phyloP scores from a whole-genome alignment of 2,113 vertebrate genomes.

The Heteronetta atricapilla region DNA sequence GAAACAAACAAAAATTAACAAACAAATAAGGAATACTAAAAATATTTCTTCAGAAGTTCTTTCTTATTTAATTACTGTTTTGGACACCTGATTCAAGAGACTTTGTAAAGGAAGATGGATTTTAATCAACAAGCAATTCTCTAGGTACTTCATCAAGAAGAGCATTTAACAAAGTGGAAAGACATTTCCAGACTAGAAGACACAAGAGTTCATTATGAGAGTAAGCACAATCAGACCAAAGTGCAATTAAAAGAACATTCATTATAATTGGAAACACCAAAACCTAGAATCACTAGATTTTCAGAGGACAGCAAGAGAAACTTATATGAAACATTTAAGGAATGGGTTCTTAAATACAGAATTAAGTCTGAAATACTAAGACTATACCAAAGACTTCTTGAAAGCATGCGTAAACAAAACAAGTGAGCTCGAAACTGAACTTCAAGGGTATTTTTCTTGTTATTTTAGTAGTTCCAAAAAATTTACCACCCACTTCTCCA shows the following conservation, averaged over 20 bases:
- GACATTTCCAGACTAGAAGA: slow-evolving; percentile 44
- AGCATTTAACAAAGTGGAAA: slow-evolving; percentile 52
- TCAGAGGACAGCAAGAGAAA: neutral
- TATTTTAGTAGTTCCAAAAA: neutral
- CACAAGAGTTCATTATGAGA: slow-evolving; percentile 26
- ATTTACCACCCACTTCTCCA: neutral
- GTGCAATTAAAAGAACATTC: slow-evolving; percentile 23
- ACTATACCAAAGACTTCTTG: neutral
- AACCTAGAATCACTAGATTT: slow-evolving; percentile 25
- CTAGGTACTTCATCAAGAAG: slow-evolving; percentile 51
- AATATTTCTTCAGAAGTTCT: slow-evolving; percentile 16
- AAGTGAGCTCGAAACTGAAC: neutral
- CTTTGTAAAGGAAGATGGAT: slow-evolving; percentile 12
- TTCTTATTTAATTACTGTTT: slow-evolving; percentile 52
- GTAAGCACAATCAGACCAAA: slow-evolving; percentile 30
- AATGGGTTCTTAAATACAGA: neutral
- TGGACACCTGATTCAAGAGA: slow-evolving; percentile 21
- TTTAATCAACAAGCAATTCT: slow-evolving; percentile 60
- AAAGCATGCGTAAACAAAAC: neutral
- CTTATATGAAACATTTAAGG: neutral
- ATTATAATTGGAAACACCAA: slow-evolving; percentile 26
- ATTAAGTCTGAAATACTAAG: neutral
- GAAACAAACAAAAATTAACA: neutral
- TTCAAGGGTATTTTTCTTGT: neutral
- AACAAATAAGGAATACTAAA: neutral